Evolutionary conservation across 2,888 invertebrate species (phyloP).

Genomic region (Drosophila subquinaria): DNA sequence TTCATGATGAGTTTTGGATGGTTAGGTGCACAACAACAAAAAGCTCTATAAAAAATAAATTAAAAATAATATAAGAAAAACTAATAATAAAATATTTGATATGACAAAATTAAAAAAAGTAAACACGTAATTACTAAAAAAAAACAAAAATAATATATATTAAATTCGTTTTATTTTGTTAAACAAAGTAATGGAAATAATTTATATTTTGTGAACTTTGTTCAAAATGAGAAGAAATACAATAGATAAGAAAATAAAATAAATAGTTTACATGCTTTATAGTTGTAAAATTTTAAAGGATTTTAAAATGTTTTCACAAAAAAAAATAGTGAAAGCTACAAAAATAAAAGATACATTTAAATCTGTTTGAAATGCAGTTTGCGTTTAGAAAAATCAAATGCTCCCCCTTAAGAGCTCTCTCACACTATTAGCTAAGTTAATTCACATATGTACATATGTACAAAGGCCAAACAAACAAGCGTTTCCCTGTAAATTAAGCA

Average conservation of each 20-base stretch:
- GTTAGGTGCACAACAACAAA: conserved; percentile 72
- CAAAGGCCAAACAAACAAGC: not conserved
- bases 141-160: not conserved
- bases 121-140: not conserved
- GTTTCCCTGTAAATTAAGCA: not conserved
- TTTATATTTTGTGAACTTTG: not conserved
- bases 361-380: not conserved
- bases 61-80: conserved; percentile 26
- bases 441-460: no score
- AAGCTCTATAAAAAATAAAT: conserved; percentile 53
- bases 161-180: not conserved
- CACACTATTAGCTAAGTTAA: no score
- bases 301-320: not conserved
- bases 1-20: conserved; percentile 35
- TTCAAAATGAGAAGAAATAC: not conserved
- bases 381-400: not conserved
- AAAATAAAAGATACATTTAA: not conserved
- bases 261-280: not conserved
- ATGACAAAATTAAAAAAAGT: conserved; percentile 4
- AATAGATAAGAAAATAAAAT: not conserved
- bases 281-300: not conserved
- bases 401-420: not conserved
- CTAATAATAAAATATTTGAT: conserved; percentile 7
- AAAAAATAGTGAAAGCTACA: not conserved
- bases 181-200: not conserved